Conservation (phyloP, 30 jellyfish, hydroid and myxozoan genomes). For the Chironex yamaguchii region DNA sequence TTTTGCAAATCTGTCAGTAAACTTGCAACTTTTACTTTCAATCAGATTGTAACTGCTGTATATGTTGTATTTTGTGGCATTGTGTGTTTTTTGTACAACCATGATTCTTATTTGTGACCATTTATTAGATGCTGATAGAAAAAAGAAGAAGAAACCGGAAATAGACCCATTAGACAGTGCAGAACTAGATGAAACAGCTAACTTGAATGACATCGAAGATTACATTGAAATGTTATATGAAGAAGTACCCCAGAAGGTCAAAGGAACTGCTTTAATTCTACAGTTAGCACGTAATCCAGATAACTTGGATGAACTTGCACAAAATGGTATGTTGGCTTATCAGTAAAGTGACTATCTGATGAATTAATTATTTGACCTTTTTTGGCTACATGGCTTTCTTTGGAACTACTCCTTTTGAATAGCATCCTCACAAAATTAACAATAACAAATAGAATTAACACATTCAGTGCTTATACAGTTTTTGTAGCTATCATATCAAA, state of each 20-base stretch:
- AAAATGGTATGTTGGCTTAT: slow-evolving; percentile 94
- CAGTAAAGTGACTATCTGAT: no score
- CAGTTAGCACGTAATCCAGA: slow-evolving; percentile 98
- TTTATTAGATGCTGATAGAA: slow-evolving; percentile 27
- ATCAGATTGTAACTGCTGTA: no score
- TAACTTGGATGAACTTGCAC: slow-evolving; percentile 90
- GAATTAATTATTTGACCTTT: no score
- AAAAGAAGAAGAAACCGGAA: slow-evolving; percentile 65
- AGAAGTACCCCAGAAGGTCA: slow-evolving; percentile 83
- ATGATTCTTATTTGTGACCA: background rate
- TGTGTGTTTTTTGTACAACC: slow-evolving; percentile 7
- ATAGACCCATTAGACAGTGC: slow-evolving; percentile 92
- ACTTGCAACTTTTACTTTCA: no score
- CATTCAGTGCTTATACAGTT: no score
- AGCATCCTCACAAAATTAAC: no score
- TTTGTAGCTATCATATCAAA: no score
- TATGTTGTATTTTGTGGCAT: no score
- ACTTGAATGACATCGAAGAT: slow-evolving; percentile 90
- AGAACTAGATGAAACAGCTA: slow-evolving; percentile 98
- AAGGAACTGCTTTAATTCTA: slow-evolving; percentile 89
- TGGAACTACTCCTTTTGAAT: no score
- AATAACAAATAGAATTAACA: no score
- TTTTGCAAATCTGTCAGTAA: no score
- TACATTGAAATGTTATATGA: slow-evolving; percentile 93
- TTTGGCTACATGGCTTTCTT: no score